phyloP scores from a whole-genome alignment of 1,140 invertebrate species.

The Battus philenor region DNA sequence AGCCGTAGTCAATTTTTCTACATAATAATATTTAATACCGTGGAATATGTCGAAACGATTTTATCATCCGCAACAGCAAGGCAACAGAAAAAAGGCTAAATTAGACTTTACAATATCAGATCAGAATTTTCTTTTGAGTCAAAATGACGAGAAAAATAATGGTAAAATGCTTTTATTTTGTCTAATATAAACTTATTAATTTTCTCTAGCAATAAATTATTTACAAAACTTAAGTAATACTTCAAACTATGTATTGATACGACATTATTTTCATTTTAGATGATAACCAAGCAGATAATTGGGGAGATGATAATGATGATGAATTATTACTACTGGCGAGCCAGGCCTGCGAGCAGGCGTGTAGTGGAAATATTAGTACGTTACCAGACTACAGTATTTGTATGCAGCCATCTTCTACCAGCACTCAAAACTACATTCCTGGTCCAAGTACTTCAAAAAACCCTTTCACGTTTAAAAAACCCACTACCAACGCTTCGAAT shows the following conservation, averaged over 20 bases:
- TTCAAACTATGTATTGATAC: no score
- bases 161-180: no score
- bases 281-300: conserved; percentile 34
- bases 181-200: no score
- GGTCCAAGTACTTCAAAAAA: conserved; percentile 40
- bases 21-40: no score
- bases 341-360: conserved; percentile 64
- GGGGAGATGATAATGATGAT: conserved; percentile 67
- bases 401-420: conserved; percentile 53
- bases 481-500: conserved; percentile 24
- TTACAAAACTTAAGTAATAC: no score
- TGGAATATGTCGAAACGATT: conserved; percentile 66
- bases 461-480: conserved; percentile 50
- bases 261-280: conserved; percentile 29
- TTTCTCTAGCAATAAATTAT: no score
- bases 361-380: conserved; percentile 33
- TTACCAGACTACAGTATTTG: conserved; percentile 54
- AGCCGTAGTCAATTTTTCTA: conserved; percentile 18
- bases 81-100: conserved; percentile 56
- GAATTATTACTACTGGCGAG: conserved; percentile 64
- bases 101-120: conserved; percentile 54
- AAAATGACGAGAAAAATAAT: conserved; percentile 43
- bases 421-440: conserved; percentile 37
- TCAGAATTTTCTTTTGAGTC: conserved; percentile 63
- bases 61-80: conserved; percentile 41